Conservation (phyloP, 2,888 invertebrate genomes). For the Craniophora ligustri region DNA sequence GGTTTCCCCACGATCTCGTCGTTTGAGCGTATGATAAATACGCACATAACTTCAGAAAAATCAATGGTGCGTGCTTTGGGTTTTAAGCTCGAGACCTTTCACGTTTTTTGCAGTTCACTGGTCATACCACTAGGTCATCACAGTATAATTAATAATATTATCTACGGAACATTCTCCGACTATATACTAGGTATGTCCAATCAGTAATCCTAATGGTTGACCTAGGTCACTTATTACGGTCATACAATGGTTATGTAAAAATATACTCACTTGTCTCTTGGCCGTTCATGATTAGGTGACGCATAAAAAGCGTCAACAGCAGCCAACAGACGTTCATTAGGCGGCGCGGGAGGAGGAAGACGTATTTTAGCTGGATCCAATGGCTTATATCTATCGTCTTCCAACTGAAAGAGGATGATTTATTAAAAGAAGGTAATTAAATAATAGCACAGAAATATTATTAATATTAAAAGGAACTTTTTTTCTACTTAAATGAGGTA, state of each 20-base stretch:
- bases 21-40: too few relatives aligned
- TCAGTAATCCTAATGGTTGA: too few relatives aligned
- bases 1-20: too few relatives aligned
- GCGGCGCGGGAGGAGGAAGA: constrained; percentile 98
- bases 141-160: too few relatives aligned
- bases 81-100: too few relatives aligned
- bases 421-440: neutral
- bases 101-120: too few relatives aligned
- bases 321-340: constrained; percentile 96
- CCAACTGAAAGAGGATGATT: constrained; percentile 88
- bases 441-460: neutral
- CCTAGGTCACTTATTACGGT: neutral
- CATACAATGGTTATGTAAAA: neutral
- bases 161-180: too few relatives aligned
- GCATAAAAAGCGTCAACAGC: constrained; percentile 99
- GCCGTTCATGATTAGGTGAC: constrained; percentile 97
- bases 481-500: too few relatives aligned
- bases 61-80: too few relatives aligned
- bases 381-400: constrained; percentile 96
- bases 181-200: neutral
- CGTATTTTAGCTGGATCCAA: constrained; percentile 96
- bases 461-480: too few relatives aligned
- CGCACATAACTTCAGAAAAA: too few relatives aligned
- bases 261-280: constrained; percentile 93
- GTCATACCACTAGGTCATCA: too few relatives aligned